A percentile compares a stretch with the other conserved stretches of the same genome.
Conservation (phyloP, 2,113 vertebrate species). For the Rostratula benghalensis region DNA sequence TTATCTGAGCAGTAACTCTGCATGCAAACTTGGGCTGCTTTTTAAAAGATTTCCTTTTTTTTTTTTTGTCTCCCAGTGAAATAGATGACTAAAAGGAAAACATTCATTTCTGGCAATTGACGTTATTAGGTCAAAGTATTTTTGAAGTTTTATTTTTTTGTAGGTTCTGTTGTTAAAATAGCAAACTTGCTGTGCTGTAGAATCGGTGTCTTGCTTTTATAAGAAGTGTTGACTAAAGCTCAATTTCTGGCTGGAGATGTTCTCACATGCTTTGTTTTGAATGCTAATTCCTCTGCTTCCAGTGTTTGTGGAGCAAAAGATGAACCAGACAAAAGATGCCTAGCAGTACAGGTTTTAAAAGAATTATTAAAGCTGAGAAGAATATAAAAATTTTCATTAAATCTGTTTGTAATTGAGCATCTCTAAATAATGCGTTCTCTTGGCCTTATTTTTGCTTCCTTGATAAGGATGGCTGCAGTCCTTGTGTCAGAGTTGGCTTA, state of each 20-base stretch:
- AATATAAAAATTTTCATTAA: background rate
- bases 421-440: background rate
- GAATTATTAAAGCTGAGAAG: background rate
- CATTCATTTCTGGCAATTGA: conserved; percentile 45
- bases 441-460: accelerated
- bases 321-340: background rate
- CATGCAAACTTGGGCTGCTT: background rate
- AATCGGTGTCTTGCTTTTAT: background rate
- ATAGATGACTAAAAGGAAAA: background rate
- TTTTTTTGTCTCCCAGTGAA: background rate
- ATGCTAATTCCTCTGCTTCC: background rate
- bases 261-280: background rate
- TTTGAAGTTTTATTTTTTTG: background rate
- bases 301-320: background rate
- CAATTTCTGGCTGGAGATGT: background rate
- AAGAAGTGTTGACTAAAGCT: background rate
- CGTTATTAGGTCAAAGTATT: conserved; percentile 41
- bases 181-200: background rate
- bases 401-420: background rate
- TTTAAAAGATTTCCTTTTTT: background rate
- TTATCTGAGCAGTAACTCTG: background rate
- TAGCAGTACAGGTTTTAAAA: background rate
- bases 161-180: conserved; percentile 21
- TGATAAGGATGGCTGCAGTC: background rate
- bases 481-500: background rate